phyloP scores from a whole-genome alignment of 1,140 invertebrate species.

The Antheraea pernyi region DNA sequence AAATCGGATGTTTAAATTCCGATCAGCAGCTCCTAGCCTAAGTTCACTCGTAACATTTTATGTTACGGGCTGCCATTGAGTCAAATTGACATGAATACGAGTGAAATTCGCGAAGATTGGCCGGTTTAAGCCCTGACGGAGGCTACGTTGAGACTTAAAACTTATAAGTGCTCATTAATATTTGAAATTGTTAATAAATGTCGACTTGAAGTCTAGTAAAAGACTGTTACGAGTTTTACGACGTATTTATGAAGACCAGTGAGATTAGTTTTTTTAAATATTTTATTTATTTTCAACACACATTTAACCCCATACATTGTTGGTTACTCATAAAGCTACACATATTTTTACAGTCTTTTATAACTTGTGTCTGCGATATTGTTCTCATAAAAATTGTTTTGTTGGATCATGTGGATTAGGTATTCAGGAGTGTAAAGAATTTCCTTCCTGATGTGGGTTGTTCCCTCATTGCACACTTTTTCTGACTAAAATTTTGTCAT shows the following conservation, averaged over 20 bases:
- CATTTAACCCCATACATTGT: not conserved
- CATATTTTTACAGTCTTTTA: too few species aligned
- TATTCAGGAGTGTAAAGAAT: too few species aligned
- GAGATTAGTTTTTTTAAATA: not conserved
- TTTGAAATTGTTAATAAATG: slow-evolving; percentile 12
- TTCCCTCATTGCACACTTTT: too few species aligned
- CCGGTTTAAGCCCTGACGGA: not conserved
- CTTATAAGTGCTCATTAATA: slow-evolving; percentile 17
- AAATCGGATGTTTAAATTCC: not conserved
- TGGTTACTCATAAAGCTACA: not conserved
- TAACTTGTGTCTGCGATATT: too few species aligned
- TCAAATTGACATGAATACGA: slow-evolving; percentile 16
- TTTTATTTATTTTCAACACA: not conserved
- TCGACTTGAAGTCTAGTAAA: slow-evolving; percentile 3
- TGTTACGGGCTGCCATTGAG: slow-evolving; percentile 5
- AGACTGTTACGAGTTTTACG: not conserved
- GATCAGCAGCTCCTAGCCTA: not conserved
- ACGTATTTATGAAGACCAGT: not conserved
- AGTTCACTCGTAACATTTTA: slow-evolving; percentile 15
- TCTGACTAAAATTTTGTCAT: too few species aligned
- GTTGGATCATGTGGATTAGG: too few species aligned
- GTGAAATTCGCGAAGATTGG: slow-evolving; percentile 7
- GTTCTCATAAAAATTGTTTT: too few species aligned
- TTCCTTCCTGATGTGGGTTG: too few species aligned
- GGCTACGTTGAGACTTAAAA: slow-evolving; percentile 2